Evolutionary conservation across 2,113 vertebrate genomes (phyloP).

Genomic region (Dolichallabes microphthalmus): DNA sequence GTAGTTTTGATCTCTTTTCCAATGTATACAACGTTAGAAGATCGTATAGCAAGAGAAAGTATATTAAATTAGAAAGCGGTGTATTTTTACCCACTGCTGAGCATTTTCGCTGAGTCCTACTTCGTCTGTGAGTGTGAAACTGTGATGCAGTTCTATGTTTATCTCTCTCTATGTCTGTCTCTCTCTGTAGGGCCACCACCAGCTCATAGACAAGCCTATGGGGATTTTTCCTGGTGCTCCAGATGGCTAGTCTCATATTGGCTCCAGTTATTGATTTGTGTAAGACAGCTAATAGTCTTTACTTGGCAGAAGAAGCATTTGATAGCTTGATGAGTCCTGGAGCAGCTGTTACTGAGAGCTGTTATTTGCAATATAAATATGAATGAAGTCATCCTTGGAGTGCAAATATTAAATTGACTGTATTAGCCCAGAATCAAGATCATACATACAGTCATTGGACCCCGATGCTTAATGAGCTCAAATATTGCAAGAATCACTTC

Average conservation of each 20-base stretch:
- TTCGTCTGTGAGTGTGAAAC: constrained; percentile 4
- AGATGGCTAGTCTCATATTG: constrained; percentile 31
- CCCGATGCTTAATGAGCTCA: background rate
- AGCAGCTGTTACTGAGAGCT: constrained; percentile 41
- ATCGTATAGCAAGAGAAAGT: background rate
- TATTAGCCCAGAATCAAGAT: constrained; percentile 15
- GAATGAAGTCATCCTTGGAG: constrained; percentile 39
- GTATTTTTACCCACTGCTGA: constrained; percentile 16
- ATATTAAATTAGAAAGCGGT: constrained; percentile 9
- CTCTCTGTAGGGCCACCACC: constrained; percentile 6
- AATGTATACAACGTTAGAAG: background rate
- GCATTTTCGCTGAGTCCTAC: background rate
- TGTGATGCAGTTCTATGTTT: constrained; percentile 14
- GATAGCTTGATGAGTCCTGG: constrained; percentile 47
- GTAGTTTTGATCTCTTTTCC: background rate
- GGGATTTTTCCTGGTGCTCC: constrained; percentile 20
- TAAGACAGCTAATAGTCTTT: constrained; percentile 32
- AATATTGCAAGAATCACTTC: background rate
- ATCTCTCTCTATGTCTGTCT: background rate
- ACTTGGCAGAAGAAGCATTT: constrained; percentile 38
- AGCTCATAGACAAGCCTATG: constrained; percentile 10
- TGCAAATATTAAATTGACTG: constrained; percentile 14
- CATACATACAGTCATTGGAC: background rate
- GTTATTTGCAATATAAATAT: constrained; percentile 49
- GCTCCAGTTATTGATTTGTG: constrained; percentile 31